Base-by-base conservation (phyloP, 2,113 vertebrate species). In the Gasterosteus aculeatus region DNA sequence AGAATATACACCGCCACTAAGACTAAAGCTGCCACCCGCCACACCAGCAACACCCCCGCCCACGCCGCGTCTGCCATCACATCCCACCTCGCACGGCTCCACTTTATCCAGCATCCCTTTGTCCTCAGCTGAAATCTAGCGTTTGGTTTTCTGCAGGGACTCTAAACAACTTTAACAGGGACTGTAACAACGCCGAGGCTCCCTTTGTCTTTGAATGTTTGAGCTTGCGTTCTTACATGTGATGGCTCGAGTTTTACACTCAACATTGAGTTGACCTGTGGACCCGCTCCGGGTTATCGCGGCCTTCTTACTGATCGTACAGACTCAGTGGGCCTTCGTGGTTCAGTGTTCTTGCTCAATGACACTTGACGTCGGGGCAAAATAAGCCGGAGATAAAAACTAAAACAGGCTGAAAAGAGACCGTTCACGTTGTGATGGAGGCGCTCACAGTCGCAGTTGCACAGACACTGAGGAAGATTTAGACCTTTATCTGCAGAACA, bases 11-110 rank as follows among this genome's bases (percentile, higher is more conserved):
- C 72, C 42, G 77, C 51, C 79, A 83, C 63, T 72, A 78, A 74
- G 62, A 71, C 78, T 72, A 74, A 84, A 78, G 74, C 82, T 86
- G 85, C 61, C 69, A 85, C 63, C 78, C 87, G 60, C 75, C 44
- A 31, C 47, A 67, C 65, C 65, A 22, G 65, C 80, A 84, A 69
- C 70, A 84, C 79, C 81, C 59, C 72, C 87, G 35, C 85, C 87
- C 79, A 89, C 87, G 71, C 74, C 51, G 73, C 56, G 31, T 61
- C 78, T 81, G 76, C 80, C 72, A 64, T 85, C 64, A 59, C 54
- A 73, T 78, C 75, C 72, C 81, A 85, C 78, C 84, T 77, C 72
- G 58, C 63, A 76, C 29, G 59, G 69, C 73, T 73, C 53, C 29
- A 29, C 69, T 83, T 77, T 57, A 61, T 64, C 74, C 62, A 72